Conservation (phyloP, 2,113 vertebrate genomes). For the Dipodomys ordii region DNA sequence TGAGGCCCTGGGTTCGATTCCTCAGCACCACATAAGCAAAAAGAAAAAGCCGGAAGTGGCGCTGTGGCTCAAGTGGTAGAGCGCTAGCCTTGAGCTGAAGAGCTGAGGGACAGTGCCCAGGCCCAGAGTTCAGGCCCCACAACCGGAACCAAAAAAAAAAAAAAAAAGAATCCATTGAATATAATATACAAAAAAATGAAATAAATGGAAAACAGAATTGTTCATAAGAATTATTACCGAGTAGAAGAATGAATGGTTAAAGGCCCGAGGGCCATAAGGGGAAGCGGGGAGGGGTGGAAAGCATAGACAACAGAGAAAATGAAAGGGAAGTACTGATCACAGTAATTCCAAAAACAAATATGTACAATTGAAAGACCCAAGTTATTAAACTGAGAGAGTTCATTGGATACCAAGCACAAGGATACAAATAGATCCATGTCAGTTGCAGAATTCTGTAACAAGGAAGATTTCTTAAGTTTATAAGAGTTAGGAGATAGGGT, state of each 20-base stretch:
- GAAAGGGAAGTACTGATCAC: background rate
- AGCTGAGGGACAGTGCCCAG: too few relatives aligned
- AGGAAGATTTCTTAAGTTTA: too few relatives aligned
- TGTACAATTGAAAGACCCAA: background rate
- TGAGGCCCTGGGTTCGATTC: too few relatives aligned
- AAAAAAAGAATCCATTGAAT: too few relatives aligned
- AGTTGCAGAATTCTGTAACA: background rate
- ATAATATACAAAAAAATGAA: too few relatives aligned
- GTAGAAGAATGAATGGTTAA: background rate
- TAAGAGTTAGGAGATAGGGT: background rate
- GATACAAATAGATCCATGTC: background rate
- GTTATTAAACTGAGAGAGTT: constrained; percentile 14
- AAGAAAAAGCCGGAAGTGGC: too few relatives aligned
- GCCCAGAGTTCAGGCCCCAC: too few relatives aligned
- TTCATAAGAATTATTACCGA: constrained; percentile 28
- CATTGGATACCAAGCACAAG: background rate
- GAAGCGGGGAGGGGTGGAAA: background rate
- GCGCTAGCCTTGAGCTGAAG: too few relatives aligned
- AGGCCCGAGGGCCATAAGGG: background rate
- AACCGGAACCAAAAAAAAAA: too few relatives aligned
- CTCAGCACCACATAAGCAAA: too few relatives aligned
- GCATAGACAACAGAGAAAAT: background rate
- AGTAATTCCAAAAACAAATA: constrained; percentile 17
- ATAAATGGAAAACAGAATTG: too few relatives aligned
- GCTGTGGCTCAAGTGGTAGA: too few relatives aligned